phyloP scores from a whole-genome alignment of 2,797 vertebrate species.

The Toxotes lorentzi region DNA sequence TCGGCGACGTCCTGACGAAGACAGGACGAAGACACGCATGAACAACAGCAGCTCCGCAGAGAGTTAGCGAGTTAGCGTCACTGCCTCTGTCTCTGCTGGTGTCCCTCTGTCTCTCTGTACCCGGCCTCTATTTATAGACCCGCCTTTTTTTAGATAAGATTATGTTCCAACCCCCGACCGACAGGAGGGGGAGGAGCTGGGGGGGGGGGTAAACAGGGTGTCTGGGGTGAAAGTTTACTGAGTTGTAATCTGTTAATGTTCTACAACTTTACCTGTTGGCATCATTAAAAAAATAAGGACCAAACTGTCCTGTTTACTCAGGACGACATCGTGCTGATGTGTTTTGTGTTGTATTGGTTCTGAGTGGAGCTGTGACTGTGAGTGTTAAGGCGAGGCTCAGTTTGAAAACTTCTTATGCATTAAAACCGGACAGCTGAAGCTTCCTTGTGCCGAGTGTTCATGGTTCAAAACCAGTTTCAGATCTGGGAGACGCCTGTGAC shows the following conservation, averaged over 20 bases:
- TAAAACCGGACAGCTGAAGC: no score
- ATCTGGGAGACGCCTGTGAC: not conserved
- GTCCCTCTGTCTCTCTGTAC: not conserved
- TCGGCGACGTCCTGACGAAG: not conserved
- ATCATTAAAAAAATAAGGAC: no score
- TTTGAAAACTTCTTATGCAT: no score
- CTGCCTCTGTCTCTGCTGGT: constrained; percentile 4
- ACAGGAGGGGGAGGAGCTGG: constrained; percentile 11
- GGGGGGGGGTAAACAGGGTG: not conserved
- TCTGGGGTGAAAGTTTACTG: constrained; percentile 2
- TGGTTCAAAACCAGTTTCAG: constrained; percentile 8
- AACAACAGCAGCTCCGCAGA: not conserved
- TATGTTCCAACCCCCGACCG: constrained; percentile 62
- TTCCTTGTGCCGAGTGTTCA: no score
- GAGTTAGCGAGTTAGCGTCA: not conserved
- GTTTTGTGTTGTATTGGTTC: no score
- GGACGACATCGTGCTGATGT: no score
- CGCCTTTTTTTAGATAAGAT: constrained; percentile 75
- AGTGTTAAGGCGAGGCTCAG: no score
- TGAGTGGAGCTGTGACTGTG: no score
- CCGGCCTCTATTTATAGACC: constrained; percentile 67
- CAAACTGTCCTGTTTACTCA: no score
- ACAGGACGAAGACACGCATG: not conserved
- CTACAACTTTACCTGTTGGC: not conserved
- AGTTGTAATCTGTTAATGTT: not conserved